A percentile compares a stretch with the other conserved stretches of the same genome.
Conservation (phyloP, 2,113 vertebrate genomes). For the Callipepla squamata region DNA sequence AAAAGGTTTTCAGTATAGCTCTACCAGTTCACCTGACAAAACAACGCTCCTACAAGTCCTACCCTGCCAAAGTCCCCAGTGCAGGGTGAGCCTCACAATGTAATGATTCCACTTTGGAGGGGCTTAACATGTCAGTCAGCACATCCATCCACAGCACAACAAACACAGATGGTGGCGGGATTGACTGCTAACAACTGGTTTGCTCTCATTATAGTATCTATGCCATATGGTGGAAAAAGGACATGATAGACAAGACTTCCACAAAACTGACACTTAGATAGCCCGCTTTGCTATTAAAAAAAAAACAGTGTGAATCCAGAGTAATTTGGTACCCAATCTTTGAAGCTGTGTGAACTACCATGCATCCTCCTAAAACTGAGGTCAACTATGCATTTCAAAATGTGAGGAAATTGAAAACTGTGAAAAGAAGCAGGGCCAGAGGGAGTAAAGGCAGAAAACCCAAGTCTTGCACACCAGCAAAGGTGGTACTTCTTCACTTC, state of each 20-base stretch:
- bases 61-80: fast-evolving
- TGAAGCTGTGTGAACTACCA: neutral
- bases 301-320: neutral
- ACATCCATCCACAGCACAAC: neutral
- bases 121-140: fast-evolving
- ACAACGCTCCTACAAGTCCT: neutral
- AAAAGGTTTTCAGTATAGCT: neutral
- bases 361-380: neutral
- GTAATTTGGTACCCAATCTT: neutral
- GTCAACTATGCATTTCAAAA: neutral
- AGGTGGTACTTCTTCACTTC: neutral
- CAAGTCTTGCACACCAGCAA: neutral
- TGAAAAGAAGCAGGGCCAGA: neutral
- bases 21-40: neutral
- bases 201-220: neutral
- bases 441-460: neutral
- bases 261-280: neutral
- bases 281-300: neutral
- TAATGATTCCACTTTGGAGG: fast-evolving
- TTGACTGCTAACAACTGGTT: neutral
- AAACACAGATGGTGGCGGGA: neutral
- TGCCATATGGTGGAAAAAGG: neutral
- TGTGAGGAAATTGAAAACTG: neutral
- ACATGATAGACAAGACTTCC: neutral
- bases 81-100: neutral